These are phyloP conservation scores for Onychostruthus taczanowskii DNA, from an alignment of 2,113 vertebrate species.

Conservation along the genomic window DNA sequence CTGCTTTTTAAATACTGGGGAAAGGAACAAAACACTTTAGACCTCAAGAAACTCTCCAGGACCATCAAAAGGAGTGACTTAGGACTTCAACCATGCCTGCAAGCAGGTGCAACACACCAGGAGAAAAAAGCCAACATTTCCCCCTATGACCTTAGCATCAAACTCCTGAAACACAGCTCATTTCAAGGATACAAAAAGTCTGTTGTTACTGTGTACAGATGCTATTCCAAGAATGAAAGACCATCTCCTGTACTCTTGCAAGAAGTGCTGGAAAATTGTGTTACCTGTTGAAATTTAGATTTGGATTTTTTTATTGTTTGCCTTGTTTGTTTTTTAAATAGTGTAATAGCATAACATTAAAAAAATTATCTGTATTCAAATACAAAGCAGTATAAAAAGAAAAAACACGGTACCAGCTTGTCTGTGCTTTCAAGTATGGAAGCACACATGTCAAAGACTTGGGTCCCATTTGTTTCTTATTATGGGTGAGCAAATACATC, in stretches of 20 bases:
- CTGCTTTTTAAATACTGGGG: background rate
- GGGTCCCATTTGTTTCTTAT: background rate
- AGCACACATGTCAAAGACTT: background rate
- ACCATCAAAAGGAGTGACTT: background rate
- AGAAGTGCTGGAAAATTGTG: background rate
- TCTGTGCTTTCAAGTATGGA: background rate
- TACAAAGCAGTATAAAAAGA: background rate
- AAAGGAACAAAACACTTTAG: background rate
- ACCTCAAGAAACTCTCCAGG: background rate
- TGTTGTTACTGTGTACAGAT: background rate
- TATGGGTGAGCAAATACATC: background rate
- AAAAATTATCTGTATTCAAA: background rate
- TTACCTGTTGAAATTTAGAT: background rate
- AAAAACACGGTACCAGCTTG: background rate
- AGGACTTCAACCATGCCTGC: background rate
- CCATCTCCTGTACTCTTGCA: background rate
- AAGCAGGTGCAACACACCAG: background rate
- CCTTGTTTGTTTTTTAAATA: background rate
- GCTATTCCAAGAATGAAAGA: background rate
- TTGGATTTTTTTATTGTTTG: background rate
- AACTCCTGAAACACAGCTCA: background rate
- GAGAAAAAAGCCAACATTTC: background rate
- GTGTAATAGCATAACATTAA: background rate
- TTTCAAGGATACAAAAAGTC: background rate
- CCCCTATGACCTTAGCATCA: background rate